Base-by-base conservation (phyloP, 2,113 vertebrate species). In the Chloropsis cyanopogon region DNA sequence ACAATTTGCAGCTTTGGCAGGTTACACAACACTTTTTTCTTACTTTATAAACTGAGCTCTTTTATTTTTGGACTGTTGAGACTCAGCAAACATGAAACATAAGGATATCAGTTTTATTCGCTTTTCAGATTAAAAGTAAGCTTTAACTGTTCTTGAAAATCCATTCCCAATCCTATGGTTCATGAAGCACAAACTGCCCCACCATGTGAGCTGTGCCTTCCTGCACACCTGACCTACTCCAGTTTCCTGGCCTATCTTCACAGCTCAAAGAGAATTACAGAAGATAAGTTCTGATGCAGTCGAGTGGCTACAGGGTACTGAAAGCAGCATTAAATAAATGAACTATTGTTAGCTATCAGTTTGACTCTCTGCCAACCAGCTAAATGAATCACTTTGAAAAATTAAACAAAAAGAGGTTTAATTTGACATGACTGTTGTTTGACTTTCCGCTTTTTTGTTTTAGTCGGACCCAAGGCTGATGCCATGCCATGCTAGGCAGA, bases 311-410 rank as follows among this genome's bases (percentile, higher is more conserved):
- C 60, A 83, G 56, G 56, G 68, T 90, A 96, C 86, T 92, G 88
- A 93, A 95, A 93, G 83, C 28, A 21, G 82, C 88, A 46, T 75
- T 84, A 86, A 96, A 96, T 88, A 95, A 96, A 93, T 94, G 94
- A 92, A 39, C 87, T 95, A 96, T 96, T 96, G 93, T 94, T 96
- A 91, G 84, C 64, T 95, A 93, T 96, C 96, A 95, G 89, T 83
- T 94, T 90, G 95, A 82, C 61, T 70, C n/a, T 47, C 33, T 84
- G 93, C 92, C 95, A 96, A 70, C 20, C 57, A 68, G 63, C 70
- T 91, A 92, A 94, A 96, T 95, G 15, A 95, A 95, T 95, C 95
- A 93, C 88, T 95, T 93, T 93, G 89, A 96, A 94, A 97, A 94
- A 95, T 93, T 91, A 95, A 96, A 96, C 94, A 88, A 88, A 82